Conservation (phyloP, 2,888 invertebrate genomes). For the Drosophila helvetica region DNA sequence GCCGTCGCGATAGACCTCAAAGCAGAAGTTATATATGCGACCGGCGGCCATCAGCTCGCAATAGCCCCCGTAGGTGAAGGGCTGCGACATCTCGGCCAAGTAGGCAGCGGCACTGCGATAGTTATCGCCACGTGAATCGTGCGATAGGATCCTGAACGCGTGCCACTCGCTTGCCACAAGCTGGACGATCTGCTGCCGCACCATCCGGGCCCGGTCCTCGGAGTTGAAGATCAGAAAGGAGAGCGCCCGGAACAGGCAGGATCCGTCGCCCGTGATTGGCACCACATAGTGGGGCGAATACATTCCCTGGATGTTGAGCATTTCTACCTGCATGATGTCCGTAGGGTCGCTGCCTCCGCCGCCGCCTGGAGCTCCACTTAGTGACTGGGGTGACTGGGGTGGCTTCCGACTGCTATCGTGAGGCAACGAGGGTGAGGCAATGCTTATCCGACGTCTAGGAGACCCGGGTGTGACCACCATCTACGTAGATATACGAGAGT, state of each 20-base stretch:
- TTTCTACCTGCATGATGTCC: slow-evolving; percentile 5
- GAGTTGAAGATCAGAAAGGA: slow-evolving; percentile 23
- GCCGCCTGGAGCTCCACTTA: no score
- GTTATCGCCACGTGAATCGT: slow-evolving; percentile 21
- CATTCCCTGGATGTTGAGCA: slow-evolving; percentile 11
- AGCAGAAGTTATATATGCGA: slow-evolving; percentile 15
- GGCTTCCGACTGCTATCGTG: no score
- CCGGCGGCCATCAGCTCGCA: slow-evolving; percentile 30
- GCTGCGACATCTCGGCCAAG: slow-evolving; percentile 21
- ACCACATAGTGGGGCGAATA: slow-evolving; percentile 19
- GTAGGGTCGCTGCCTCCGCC: no score
- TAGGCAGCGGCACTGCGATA: slow-evolving; percentile 13
- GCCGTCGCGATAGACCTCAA: slow-evolving; percentile 29
- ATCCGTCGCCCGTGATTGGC: slow-evolving; percentile 22
- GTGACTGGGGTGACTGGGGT: no score
- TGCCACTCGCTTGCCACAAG: slow-evolving; percentile 22
- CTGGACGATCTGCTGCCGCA: slow-evolving; percentile 10
- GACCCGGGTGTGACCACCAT: no score
- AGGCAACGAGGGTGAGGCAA: no score
- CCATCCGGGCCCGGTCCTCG: slow-evolving; percentile 1
- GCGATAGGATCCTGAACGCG: slow-evolving; percentile 6
- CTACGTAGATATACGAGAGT: no score
- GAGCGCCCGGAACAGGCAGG: slow-evolving; percentile 26
- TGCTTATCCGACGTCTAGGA: no score
- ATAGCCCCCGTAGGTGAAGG: slow-evolving; percentile 17